Conservation (phyloP, 2,888 invertebrate genomes). For the Parnassius mnemosyne region DNA sequence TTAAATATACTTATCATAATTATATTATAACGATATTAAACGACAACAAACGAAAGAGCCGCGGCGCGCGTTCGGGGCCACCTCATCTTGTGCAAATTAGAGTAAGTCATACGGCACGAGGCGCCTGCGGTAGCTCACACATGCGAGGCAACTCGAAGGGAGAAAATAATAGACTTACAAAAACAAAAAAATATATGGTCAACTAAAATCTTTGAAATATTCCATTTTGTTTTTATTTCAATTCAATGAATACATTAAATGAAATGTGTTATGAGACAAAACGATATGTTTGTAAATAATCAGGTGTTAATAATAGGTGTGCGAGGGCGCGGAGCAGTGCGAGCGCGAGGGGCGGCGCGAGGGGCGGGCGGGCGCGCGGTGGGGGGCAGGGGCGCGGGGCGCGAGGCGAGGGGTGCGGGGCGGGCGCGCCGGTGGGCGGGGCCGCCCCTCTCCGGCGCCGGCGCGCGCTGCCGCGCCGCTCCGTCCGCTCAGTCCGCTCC, state of each 20-base stretch:
- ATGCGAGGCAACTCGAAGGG: background rate
- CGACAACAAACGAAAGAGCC: conserved; percentile 2
- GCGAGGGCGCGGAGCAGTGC: conserved; percentile 31
- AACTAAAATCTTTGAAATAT: background rate
- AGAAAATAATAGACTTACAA: background rate
- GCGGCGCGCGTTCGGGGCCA: conserved; percentile 2
- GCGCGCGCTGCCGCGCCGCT: conserved; percentile 64
- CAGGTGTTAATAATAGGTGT: conserved; percentile 35
- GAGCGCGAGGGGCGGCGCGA: conserved; percentile 31
- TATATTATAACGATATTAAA: conserved; percentile 18
- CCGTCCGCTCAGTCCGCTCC: conserved; percentile 68
- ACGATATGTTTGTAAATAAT: conserved; percentile 40
- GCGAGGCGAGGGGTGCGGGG: conserved; percentile 33
- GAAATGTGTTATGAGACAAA: background rate
- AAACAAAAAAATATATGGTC: conserved; percentile 5
- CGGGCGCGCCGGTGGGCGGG: conserved; percentile 62
- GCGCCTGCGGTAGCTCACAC: background rate
- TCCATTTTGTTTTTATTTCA: background rate
- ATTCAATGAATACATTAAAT: background rate
- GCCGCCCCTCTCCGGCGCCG: conserved; percentile 55
- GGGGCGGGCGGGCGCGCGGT: conserved; percentile 31
- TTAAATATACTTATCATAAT: conserved; percentile 26
- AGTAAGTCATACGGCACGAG: background rate
- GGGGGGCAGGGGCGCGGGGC: conserved; percentile 15
- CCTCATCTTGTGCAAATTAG: background rate